Base-by-base conservation (phyloP, 2,113 vertebrate genomes). In the Sturnira hondurensis region DNA sequence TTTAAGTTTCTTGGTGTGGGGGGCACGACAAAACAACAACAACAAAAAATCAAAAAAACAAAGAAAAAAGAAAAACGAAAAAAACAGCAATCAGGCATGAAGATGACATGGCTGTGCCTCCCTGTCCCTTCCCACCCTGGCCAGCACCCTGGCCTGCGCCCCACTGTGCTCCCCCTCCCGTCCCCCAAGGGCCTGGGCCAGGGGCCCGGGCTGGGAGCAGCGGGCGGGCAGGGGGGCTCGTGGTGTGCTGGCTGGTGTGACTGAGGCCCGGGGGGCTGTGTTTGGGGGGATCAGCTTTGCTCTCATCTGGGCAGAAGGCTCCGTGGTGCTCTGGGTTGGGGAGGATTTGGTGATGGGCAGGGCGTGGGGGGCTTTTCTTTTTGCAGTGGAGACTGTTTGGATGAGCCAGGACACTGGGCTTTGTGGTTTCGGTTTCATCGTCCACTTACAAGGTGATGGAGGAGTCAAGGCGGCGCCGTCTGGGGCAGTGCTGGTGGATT, bases 381-480 rank as follows among this genome's bases (percentile, higher is more conserved):
- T 85, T 88, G 92, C 94, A 52, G 92, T 92, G 92, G 92, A 95
- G 90, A 54, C 87, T 89, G 94, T 77, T 56, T 96, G 77, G 86
- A 77, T n/a, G 95, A 93, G 97, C 92, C 22, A 74, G 97, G 97
- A 98, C 95, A 97, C 98, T 91, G 96, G 96, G 97, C 97, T 88
- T 91, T 95, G 97, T 94, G 96, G 96, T 93, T 96, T 91, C 68
- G 81, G 74, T 97, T 86, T 95, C 97, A 97, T 96, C 96, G 97
- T 98, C 99, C 99, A 99, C 99, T 99, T 99, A 99, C 99, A 99
- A 99, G 99, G 99, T 99, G 99, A 99, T 98, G 99, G 98, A 99
- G 99, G 99, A 98, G 99, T 99, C 98, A 99, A 99, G 98, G 99
- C 99, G 99, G 99, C 99, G 98, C 99, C 99, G 98, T 99, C 99